phyloP scores from a whole-genome alignment of 2,113 vertebrate species.

The Excalfactoria chinensis region DNA sequence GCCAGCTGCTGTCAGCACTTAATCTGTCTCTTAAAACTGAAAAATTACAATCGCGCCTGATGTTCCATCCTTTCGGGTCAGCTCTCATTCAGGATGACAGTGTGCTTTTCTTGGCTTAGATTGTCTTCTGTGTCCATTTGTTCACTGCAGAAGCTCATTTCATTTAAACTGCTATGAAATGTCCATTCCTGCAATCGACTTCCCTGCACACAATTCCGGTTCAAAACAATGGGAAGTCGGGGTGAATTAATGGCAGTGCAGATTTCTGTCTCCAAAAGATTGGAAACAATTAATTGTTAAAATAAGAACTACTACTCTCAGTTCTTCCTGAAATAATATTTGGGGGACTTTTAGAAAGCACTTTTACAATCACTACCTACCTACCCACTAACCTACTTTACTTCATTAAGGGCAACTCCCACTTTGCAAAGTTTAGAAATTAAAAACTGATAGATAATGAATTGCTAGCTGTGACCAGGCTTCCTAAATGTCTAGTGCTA shows the following conservation, averaged over 20 bases:
- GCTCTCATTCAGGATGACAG: neutral
- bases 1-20: constrained; percentile 52
- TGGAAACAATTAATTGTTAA: constrained; percentile 2
- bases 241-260: neutral
- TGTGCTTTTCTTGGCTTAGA: constrained; percentile 28
- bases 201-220: neutral
- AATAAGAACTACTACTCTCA: neutral
- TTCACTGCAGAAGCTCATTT: constrained; percentile 24
- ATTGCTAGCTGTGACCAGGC: neutral
- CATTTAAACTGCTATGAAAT: constrained; percentile 36
- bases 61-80: constrained; percentile 43
- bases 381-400: neutral
- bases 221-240: neutral
- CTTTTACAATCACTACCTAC: neutral
- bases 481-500: neutral
- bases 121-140: constrained; percentile 8
- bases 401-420: neutral
- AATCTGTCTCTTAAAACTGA: constrained; percentile 72
- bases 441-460: neutral
- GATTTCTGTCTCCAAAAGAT: neutral
- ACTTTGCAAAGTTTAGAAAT: neutral
- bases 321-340: neutral
- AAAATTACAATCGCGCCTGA: constrained; percentile 63
- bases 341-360: rapidly evolving
- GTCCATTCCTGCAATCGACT: neutral